Evolutionary conservation across 2,888 invertebrate genomes (phyloP).

Genomic region (Podotricha telesiphe): DNA sequence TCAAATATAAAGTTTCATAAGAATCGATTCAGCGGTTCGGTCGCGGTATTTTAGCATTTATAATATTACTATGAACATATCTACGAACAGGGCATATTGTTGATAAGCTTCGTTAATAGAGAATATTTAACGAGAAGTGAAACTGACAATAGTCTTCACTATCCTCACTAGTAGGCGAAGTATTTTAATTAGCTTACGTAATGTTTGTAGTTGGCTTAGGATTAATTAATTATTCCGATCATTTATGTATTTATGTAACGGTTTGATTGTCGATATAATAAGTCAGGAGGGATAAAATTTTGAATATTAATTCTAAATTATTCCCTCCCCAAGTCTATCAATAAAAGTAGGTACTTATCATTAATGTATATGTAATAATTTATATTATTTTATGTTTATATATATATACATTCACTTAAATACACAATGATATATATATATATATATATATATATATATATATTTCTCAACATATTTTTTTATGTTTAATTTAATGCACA

Average conservation of each 20-base stretch:
- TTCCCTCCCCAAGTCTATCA: too few species aligned
- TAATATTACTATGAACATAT: not conserved
- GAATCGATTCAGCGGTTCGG: too few species aligned
- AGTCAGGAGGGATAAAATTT: slow-evolving; percentile 49
- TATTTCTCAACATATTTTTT: too few species aligned
- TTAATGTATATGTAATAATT: too few species aligned
- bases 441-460: too few species aligned
- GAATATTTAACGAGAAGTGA: slow-evolving; percentile 35
- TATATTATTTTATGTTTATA: too few species aligned
- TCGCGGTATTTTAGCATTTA: too few species aligned
- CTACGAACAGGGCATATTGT: not conserved
- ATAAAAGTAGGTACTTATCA: too few species aligned
- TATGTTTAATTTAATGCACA: too few species aligned
- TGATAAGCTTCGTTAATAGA: not conserved
- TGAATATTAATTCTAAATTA: not conserved
- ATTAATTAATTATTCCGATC: slow-evolving; percentile 65
- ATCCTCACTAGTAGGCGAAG: slow-evolving; percentile 47
- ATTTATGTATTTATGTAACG: slow-evolving; percentile 59
- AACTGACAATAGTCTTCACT: slow-evolving; percentile 31
- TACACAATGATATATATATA: too few species aligned
- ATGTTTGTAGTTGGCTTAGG: slow-evolving; percentile 53
- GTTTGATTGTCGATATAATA: slow-evolving; percentile 61
- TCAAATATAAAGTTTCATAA: too few species aligned
- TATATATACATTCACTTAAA: too few species aligned
- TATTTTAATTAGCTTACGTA: slow-evolving; percentile 64